A percentile compares a stretch with the other conserved stretches of the same genome.
Evolutionary conservation across 2,113 vertebrate genomes (phyloP).

Genomic region (Prochilodus magdalenae): DNA sequence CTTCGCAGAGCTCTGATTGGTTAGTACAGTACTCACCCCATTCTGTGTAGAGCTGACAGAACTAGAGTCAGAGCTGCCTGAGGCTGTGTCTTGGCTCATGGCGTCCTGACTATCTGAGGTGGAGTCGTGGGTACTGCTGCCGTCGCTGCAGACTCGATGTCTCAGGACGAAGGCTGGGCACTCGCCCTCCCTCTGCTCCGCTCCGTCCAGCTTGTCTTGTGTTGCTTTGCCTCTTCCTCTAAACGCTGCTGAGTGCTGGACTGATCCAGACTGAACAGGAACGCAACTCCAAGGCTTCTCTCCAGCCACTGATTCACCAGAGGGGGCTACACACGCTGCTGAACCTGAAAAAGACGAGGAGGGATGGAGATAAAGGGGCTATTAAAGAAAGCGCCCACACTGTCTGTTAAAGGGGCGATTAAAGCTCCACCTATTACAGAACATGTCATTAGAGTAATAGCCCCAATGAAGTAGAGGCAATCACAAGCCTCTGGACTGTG

Average conservation of each 20-base stretch:
- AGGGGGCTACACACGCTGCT: not conserved
- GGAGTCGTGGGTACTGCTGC: conserved; percentile 13
- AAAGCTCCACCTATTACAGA: not conserved
- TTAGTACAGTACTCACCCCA: conserved; percentile 63
- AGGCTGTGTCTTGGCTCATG: conserved; percentile 52
- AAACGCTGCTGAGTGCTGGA: conserved; percentile 48
- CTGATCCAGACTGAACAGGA: conserved; percentile 18
- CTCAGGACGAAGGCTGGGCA: conserved; percentile 74
- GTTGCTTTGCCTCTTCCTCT: not conserved
- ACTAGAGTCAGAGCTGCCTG: conserved; percentile 59
- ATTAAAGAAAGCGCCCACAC: not conserved
- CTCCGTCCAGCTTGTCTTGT: conserved; percentile 77
- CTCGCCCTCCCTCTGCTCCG: conserved; percentile 67
- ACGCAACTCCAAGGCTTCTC: conserved; percentile 3
- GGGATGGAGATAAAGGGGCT: not conserved
- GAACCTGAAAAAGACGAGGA: conserved; percentile 7
- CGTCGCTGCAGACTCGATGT: conserved; percentile 63
- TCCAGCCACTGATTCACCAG: not conserved
- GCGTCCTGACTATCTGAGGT: conserved; percentile 47
- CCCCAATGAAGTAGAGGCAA: not conserved
- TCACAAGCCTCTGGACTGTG: not conserved
- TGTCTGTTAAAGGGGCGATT: not conserved
- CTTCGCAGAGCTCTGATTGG: no score
- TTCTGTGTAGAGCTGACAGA: conserved; percentile 62
- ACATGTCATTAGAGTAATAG: not conserved